phyloP scores from a whole-genome alignment of 2,797 vertebrate genomes.

The Artibeus lituratus region DNA sequence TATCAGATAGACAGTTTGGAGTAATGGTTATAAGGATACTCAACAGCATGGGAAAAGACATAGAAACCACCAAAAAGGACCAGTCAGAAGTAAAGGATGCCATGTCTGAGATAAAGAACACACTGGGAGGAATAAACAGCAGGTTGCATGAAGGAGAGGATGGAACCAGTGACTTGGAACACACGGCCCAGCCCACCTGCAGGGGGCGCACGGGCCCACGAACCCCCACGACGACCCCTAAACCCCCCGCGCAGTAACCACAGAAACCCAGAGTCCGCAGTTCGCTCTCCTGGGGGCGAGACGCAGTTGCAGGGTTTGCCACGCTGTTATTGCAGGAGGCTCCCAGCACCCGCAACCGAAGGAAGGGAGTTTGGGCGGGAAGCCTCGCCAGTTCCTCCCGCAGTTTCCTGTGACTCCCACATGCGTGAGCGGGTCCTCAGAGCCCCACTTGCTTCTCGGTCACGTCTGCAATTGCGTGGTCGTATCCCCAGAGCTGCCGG shows the following conservation, averaged over 20 bases:
- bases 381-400: neutral
- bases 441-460: constrained; percentile 9
- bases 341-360: neutral
- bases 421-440: neutral
- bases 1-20: too few relatives aligned
- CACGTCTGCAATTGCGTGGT: constrained; percentile 24
- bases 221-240: neutral
- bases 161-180: too few relatives aligned
- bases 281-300: neutral
- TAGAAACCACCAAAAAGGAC: too few relatives aligned
- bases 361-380: neutral
- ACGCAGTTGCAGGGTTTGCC: neutral
- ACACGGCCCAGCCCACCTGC: too few relatives aligned
- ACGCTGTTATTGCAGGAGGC: neutral
- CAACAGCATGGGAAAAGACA: too few relatives aligned
- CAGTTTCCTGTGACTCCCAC: neutral
- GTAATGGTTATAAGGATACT: too few relatives aligned
- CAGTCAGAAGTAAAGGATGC: too few relatives aligned
- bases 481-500: constrained; percentile 22
- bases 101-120: too few relatives aligned
- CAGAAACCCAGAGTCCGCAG: neutral
- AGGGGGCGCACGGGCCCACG: too few relatives aligned
- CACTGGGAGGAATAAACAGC: too few relatives aligned
- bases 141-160: too few relatives aligned
- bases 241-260: neutral